These are phyloP conservation scores for Cottus gobio DNA, from an alignment of 2,113 vertebrate genomes.

Conservation along the genomic window DNA sequence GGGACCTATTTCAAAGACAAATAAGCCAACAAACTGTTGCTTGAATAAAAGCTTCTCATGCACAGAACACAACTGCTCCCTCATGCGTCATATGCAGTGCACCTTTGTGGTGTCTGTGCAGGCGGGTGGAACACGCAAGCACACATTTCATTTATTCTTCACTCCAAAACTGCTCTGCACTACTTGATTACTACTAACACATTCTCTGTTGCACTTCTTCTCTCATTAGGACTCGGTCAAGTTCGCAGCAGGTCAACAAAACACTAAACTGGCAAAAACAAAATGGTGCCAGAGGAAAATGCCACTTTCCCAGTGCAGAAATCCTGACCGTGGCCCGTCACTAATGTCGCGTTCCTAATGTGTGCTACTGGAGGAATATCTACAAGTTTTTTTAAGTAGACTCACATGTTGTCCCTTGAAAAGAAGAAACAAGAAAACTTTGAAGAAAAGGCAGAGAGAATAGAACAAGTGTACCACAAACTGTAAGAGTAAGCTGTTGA, in stretches of 20 bases:
- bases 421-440: background rate
- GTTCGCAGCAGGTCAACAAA: slow-evolving; percentile 32
- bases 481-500: background rate
- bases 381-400: slow-evolving; percentile 12
- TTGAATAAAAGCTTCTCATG: background rate
- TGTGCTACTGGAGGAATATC: slow-evolving; percentile 19
- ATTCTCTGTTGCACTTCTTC: slow-evolving; percentile 12
- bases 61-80: background rate
- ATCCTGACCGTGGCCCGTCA: slow-evolving; percentile 12
- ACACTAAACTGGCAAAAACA: slow-evolving; percentile 15
- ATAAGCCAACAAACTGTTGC: background rate
- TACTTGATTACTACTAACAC: background rate
- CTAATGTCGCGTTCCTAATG: background rate
- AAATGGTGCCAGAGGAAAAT: slow-evolving; percentile 2
- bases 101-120: slow-evolving; percentile 3
- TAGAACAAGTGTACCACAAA: background rate
- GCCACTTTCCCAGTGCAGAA: slow-evolving; percentile 3
- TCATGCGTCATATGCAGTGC: background rate
- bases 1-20: background rate
- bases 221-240: slow-evolving; percentile 8
- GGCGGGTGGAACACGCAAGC: background rate
- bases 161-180: background rate
- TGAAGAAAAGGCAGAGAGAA: slow-evolving; percentile 5
- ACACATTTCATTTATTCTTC: background rate
- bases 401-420: slow-evolving; percentile 1